Base-by-base conservation (phyloP, 2,888 invertebrate genomes). In the Agriopis aurantiaria region DNA sequence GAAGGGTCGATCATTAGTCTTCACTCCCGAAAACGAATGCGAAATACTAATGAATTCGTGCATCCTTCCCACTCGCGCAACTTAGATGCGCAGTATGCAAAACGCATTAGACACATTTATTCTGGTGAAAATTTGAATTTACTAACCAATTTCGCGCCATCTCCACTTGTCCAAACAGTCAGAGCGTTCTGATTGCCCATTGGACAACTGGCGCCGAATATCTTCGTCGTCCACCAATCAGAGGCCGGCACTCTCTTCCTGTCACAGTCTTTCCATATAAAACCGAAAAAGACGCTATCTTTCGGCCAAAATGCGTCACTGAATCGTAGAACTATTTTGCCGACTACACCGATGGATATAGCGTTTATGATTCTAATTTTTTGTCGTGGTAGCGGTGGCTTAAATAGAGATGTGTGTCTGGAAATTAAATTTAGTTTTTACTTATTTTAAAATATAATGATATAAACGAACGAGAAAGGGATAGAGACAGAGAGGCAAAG, bases 241-340 rank as follows among this genome's bases (percentile, higher is more conserved):
- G 69, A 74, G 0, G 63, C 61, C 0, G 67, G 4, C 0, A 84
- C 69, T 0, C 17, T 66, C 5, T 40, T 33, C 17, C 71, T 82
- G 3, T 85, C 85, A 0, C 63, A 65, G 0, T 57, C 80, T 8
- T 78, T 88, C 95, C 95, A 95, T 0, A 95, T 55, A 14, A 95
- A 91, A 0, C 76, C 78, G 56, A 78, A 76, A 45, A 82, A 80
- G 0, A 68, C 79, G 0, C 67, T 70, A 0, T 68, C 78, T 8
- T 86, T 82, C 0, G 92, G 88, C 97, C 97, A 97, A 96, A 97
- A 97, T 3, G 91, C 88, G 8, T 91, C 82, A 0, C 95, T 90
- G 83, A 96, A 97, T 48, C 94, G 91, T 0, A 97, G 78, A 60
- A 95, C 95, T 40, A 97, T 95, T 89, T 97, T 97, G 71, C 96